Conservation (phyloP, 1,140 invertebrate genomes). For the Callitettix versicolor region DNA sequence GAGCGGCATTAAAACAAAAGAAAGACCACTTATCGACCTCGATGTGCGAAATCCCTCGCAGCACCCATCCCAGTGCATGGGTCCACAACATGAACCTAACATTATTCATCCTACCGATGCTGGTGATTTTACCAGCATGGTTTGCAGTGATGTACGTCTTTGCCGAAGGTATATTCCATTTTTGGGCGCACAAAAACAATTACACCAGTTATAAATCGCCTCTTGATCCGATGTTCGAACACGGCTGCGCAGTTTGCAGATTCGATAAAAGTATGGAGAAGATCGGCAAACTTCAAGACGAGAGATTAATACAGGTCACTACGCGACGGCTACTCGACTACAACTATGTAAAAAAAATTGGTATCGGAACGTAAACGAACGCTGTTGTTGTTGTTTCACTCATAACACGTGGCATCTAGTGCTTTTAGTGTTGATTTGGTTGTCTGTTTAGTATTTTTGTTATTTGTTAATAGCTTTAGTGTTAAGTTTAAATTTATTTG, state of each 20-base stretch:
- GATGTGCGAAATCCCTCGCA: no score
- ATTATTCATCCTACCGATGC: background rate
- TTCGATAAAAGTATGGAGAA: constrained; percentile 36
- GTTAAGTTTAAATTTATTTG: no score
- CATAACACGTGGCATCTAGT: background rate
- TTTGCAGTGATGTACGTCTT: constrained; percentile 1
- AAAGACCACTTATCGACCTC: no score
- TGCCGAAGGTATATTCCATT: constrained; percentile 32
- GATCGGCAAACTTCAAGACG: constrained; percentile 36
- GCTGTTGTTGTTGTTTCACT: no score
- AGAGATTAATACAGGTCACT: constrained; percentile 33
- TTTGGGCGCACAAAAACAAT: constrained; percentile 44
- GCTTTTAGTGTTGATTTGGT: background rate
- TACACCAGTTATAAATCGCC: constrained; percentile 37
- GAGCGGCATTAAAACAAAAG: no score
- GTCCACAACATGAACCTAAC: background rate
- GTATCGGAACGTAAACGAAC: no score
- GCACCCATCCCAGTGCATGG: no score
- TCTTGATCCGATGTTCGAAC: constrained; percentile 33
- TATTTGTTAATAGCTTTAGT: no score
- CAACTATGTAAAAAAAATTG: background rate
- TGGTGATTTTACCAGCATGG: constrained; percentile 6
- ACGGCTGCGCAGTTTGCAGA: constrained; percentile 45
- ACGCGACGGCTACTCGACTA: constrained; percentile 29
- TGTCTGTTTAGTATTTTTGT: no score